A percentile compares a stretch with the other conserved stretches of the same genome.
Evolutionary conservation across 1,140 invertebrate species (phyloP).

Genomic region (Drosophila lowei): DNA sequence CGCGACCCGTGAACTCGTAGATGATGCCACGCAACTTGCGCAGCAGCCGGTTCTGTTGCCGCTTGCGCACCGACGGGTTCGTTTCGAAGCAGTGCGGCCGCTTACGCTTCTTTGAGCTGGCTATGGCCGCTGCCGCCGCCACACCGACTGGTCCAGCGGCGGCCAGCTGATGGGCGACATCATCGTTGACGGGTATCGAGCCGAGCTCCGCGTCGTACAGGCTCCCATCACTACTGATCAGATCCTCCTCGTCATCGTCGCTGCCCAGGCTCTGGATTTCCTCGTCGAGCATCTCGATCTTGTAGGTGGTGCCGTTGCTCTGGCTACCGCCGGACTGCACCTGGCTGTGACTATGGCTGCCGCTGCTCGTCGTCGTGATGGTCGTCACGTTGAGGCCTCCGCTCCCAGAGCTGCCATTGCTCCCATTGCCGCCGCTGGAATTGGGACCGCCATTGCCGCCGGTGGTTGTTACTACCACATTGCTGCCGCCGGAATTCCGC

Average conservation of each 20-base stretch:
- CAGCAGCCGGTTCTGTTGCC: constrained; percentile 97
- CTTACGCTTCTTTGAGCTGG: constrained; percentile 97
- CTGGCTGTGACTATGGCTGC: constrained; percentile 27
- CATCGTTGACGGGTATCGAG: constrained; percentile 92
- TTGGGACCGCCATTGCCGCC: constrained; percentile 16
- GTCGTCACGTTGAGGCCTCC: constrained; percentile 81
- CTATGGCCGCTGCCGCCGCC: constrained; percentile 97
- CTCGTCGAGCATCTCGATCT: constrained; percentile 85
- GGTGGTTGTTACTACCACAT: constrained; percentile 51
- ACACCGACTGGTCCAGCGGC: constrained; percentile 98
- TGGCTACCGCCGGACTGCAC: constrained; percentile 48
- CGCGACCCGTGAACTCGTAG: constrained; percentile 97
- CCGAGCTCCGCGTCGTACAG: constrained; percentile 90
- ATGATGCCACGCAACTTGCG: constrained; percentile 96
- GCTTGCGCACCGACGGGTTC: constrained; percentile 97
- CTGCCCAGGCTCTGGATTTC: constrained; percentile 87
- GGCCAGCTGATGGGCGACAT: constrained; percentile 97
- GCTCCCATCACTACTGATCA: constrained; percentile 88
- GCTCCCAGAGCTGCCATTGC: constrained; percentile 35
- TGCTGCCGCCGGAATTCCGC: constrained; percentile 42
- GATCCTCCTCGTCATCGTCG: constrained; percentile 92
- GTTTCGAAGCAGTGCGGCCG: constrained; percentile 98
- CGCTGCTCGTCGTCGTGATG: constrained; percentile 67
- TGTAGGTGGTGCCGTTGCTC: constrained; percentile 75
- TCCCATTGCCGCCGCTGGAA: constrained; percentile 24